A percentile compares a stretch with the other conserved stretches of the same genome.
phyloP scores from a whole-genome alignment of 1,140 invertebrate genomes.

The Adoxophyes honmai region DNA sequence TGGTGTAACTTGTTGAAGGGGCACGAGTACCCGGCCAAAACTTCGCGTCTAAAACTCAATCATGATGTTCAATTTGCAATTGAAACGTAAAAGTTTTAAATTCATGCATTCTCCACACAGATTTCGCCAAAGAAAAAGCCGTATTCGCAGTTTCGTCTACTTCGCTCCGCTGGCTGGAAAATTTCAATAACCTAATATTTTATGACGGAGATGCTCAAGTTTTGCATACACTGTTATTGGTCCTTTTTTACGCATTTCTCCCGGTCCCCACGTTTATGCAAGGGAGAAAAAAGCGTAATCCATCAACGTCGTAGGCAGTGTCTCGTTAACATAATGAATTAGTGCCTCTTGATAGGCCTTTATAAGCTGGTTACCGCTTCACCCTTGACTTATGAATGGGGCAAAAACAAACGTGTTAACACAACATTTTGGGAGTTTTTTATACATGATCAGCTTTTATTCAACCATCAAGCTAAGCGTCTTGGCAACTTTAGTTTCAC shows the following conservation, averaged over 20 bases:
- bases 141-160: conserved; percentile 24
- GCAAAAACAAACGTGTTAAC: conserved; percentile 8
- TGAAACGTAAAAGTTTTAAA: conserved; percentile 4
- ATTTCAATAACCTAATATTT: conserved; percentile 41
- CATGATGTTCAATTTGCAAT: conserved; percentile 5
- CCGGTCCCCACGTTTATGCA: conserved; percentile 43
- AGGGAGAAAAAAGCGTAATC: conserved; percentile 46
- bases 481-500: no score
- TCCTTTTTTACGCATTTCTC: conserved; percentile 44
- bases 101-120: conserved; percentile 3
- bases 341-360: conserved; percentile 36
- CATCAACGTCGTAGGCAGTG: conserved; percentile 60
- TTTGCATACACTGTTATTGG: conserved; percentile 40
- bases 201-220: conserved; percentile 25
- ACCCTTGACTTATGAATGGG: conserved; percentile 8
- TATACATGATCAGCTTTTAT: no score
- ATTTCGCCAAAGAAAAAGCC: conserved; percentile 16
- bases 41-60: conserved; percentile 8
- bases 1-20: neutral
- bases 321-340: conserved; percentile 71
- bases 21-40: neutral
- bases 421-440: no score
- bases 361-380: conserved; percentile 15
- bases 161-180: conserved; percentile 28
- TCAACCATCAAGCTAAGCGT: no score